phyloP scores from a whole-genome alignment of 2,113 vertebrate genomes.

The Epinephelus lanceolatus region DNA sequence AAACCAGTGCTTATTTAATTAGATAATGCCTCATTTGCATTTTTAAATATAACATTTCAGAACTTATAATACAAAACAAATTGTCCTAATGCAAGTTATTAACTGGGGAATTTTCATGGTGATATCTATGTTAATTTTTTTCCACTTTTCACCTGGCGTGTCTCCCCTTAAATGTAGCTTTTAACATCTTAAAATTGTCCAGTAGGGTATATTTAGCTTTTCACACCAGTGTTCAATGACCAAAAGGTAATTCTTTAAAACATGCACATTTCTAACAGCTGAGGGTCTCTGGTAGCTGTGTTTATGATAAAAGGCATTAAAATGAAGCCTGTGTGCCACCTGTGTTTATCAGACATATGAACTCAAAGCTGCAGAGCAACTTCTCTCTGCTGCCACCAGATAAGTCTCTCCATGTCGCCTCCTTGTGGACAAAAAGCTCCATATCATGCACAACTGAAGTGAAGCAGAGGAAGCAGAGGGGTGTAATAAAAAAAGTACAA shows the following conservation, averaged over 20 bases:
- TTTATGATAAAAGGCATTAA: neutral
- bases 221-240: neutral
- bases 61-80: no score
- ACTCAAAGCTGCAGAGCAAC: neutral
- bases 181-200: neutral
- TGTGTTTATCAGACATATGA: constrained; percentile 16
- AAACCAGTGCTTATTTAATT: no score
- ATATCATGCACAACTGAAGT: rapidly evolving
- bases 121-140: no score
- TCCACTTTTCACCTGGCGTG: no score
- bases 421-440: constrained; percentile 52
- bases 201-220: neutral
- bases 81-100: no score
- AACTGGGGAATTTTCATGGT: no score
- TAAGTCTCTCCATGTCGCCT: constrained; percentile 30
- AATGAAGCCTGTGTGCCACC: constrained; percentile 12
- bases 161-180: neutral
- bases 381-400: neutral
- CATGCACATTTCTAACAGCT: neutral
- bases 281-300: neutral
- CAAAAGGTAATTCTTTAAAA: neutral
- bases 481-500: constrained; percentile 95
- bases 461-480: constrained; percentile 3
- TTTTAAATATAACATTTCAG: no score
- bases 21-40: no score